Base-by-base conservation (phyloP, 2,113 vertebrate genomes). In the Hemibagrus wyckioides region DNA sequence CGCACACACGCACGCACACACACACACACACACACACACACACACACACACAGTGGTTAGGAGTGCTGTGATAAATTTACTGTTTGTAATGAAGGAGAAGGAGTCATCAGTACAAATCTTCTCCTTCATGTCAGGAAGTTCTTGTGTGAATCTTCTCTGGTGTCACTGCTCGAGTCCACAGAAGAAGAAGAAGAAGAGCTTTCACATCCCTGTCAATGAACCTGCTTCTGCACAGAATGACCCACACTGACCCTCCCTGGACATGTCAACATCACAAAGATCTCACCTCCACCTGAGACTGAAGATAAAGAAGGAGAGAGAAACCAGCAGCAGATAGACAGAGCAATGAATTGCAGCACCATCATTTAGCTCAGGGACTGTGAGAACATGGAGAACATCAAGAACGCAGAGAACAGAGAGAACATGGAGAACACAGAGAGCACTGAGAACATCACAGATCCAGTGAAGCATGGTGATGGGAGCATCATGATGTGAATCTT, bases 1-100 rank as follows among this genome's bases (percentile, higher is more conserved):
- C 36, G 30, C 6, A 69, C 52, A 73, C 65, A 56, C 57, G 61
- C 80, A 82, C 80, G 14, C 80, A 81, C 80, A 25, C 23, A 57
- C 33, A 33, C 6, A n/a, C 15, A 61, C 17, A 82, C 6, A 23
- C 0, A n/a, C n/a, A n/a, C n/a, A n/a, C n/a, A n/a, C n/a, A n/a
- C n/a, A n/a, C n/a, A n/a, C n/a, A n/a, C n/a, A n/a, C n/a, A n/a
- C n/a, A n/a, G n/a, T n/a, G n/a, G n/a, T n/a, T n/a, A n/a, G n/a
- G 13, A 28, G 30, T 63, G 23, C 25, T 8, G 21, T 61, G 13
- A 82, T 44, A 63, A 82, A n/a, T n/a, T n/a, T n/a, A n/a, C n/a
- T n/a, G n/a, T n/a, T n/a, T n/a, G n/a, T n/a, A n/a, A n/a, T n/a
- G n/a, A n/a, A n/a, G n/a, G 6, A 8, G 4, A 69, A 36, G 9